Percentiles rank a stretch among this genome's conserved stretches.
Conservation (phyloP, 2,888 invertebrate species). For the Diadegma fenestrale region DNA sequence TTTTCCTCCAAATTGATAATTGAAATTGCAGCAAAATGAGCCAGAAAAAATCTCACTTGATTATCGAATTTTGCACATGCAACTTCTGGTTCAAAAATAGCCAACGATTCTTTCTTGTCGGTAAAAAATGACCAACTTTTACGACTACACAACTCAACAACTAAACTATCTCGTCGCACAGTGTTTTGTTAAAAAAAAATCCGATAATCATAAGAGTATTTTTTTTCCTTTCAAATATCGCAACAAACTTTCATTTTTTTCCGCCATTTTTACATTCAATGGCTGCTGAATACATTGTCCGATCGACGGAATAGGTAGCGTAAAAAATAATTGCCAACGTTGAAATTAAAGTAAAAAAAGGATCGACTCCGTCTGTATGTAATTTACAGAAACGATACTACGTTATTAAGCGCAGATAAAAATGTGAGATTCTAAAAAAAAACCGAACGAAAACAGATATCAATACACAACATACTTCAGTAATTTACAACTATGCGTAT, state of each 20-base stretch:
- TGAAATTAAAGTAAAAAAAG: constrained; percentile 16
- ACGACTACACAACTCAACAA: neutral
- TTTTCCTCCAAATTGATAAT: neutral
- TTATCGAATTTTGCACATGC: neutral
- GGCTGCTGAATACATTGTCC: constrained; percentile 4
- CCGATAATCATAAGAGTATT: neutral
- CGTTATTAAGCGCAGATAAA: constrained; percentile 37
- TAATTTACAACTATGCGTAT: constrained; percentile 52
- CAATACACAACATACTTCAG: constrained; percentile 47
- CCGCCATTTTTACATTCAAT: neutral
- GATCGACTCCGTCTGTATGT: constrained; percentile 33
- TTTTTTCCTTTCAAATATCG: neutral
- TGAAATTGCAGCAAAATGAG: neutral
- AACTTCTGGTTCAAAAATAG: neutral
- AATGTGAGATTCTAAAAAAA: constrained; percentile 54
- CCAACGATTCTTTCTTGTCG: neutral
- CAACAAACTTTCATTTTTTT: constrained; percentile 8
- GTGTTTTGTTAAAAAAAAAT: neutral
- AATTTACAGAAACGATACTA: constrained; percentile 31
- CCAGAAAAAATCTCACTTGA: neutral
- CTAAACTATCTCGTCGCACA: neutral
- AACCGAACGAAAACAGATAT: constrained; percentile 32
- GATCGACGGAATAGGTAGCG: constrained; percentile 7
- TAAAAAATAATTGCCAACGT: neutral
- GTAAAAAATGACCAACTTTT: neutral